Evolutionary conservation across 2,888 invertebrate species (phyloP).

Genomic region (Harmothoe impar): DNA sequence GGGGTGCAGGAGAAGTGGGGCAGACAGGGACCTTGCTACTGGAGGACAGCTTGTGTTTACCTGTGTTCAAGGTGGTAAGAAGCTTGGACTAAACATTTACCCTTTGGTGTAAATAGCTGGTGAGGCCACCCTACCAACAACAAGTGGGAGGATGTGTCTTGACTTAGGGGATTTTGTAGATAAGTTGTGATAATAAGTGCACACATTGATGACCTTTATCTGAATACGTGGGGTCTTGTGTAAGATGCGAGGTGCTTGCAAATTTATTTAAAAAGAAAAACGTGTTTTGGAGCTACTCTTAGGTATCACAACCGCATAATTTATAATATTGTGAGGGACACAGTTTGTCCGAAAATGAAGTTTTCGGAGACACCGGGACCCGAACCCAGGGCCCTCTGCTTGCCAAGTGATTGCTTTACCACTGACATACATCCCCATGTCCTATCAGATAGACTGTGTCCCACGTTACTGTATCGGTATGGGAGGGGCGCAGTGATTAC

Average conservation of each 20-base stretch:
- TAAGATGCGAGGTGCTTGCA: not conserved
- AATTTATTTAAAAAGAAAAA: not conserved
- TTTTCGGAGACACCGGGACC: too few species aligned
- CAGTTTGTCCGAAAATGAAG: too few species aligned
- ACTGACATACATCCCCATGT: too few species aligned
- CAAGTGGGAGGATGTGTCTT: not conserved
- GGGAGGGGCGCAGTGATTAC: too few species aligned
- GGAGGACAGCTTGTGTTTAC: not conserved
- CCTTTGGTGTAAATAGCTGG: not conserved
- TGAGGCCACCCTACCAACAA: not conserved
- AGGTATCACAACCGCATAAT: too few species aligned
- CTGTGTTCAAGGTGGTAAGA: not conserved
- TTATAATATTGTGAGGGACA: too few species aligned
- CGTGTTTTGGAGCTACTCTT: too few species aligned
- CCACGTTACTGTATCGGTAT: too few species aligned
- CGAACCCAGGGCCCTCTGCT: too few species aligned
- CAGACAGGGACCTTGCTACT: not conserved
- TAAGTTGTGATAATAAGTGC: not conserved
- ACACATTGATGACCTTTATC: not conserved
- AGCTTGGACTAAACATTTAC: not conserved
- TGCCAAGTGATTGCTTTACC: too few species aligned
- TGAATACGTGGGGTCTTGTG: not conserved
- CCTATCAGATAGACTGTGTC: too few species aligned
- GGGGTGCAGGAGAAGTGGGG: not conserved
- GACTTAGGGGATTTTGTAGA: not conserved